Percentiles rank a stretch among this genome's conserved stretches.
Evolutionary conservation across 2,113 vertebrate species (phyloP).

Genomic region (Corythaeola cristata): DNA sequence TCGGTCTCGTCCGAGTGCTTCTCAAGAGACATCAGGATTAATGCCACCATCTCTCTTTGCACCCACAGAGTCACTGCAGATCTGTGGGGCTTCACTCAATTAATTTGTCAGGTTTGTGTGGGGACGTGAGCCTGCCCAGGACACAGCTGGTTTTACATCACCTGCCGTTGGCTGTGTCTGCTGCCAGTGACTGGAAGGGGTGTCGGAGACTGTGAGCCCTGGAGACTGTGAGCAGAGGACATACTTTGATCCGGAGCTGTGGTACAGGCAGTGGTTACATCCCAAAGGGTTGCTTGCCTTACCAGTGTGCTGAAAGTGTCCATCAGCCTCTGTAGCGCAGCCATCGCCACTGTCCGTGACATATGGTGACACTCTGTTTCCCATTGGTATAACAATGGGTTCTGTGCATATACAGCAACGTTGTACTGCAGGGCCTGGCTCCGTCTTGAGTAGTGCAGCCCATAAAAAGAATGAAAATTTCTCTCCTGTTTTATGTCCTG

Average conservation of each 20-base stretch:
- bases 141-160: neutral
- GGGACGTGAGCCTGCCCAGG: neutral
- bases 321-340: neutral
- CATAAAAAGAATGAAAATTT: neutral
- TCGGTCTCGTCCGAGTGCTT: neutral
- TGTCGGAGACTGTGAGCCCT: neutral
- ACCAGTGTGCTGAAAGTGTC: neutral
- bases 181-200: neutral
- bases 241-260: accelerated
- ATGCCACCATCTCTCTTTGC: neutral
- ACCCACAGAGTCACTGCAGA: neutral
- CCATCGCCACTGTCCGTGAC: neutral
- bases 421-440: neutral
- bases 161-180: neutral
- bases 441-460: neutral
- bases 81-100: neutral
- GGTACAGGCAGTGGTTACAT: neutral
- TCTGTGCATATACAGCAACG: neutral
- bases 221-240: neutral
- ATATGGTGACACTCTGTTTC: neutral
- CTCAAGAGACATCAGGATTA: neutral
- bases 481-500: accelerated
- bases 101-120: neutral
- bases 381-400: neutral
- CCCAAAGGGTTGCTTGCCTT: neutral